These are phyloP conservation scores for Halictus ligatus DNA, from an alignment of 2,888 invertebrate species.

Conservation along the genomic window DNA sequence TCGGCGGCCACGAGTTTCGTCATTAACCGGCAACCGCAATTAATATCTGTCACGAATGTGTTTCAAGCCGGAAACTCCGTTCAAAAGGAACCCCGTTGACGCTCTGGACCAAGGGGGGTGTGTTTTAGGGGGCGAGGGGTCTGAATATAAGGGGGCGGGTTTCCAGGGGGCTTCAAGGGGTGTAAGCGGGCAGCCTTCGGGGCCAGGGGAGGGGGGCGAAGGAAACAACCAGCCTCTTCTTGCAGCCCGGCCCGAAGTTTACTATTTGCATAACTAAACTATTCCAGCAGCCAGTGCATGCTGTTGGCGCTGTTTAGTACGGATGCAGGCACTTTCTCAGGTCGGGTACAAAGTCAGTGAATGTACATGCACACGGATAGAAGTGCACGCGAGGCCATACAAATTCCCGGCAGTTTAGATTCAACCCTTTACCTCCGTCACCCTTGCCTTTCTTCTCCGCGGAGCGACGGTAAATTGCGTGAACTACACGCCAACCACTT, in stretches of 20 bases:
- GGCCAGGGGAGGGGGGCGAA: not conserved
- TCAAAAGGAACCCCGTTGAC: constrained; percentile 39
- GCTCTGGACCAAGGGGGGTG: not conserved
- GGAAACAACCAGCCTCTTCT: constrained; percentile 58
- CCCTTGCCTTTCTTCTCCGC: constrained; percentile 23
- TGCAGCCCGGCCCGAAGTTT: constrained; percentile 57
- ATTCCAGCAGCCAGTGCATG: constrained; percentile 53
- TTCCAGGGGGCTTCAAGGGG: not conserved
- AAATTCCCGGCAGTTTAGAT: constrained; percentile 55
- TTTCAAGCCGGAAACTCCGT: constrained; percentile 29
- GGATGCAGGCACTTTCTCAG: constrained; percentile 59
- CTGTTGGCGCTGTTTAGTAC: constrained; percentile 61
- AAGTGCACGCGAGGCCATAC: constrained; percentile 32
- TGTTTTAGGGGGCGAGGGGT: not conserved
- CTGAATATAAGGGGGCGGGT: not conserved
- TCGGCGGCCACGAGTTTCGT: constrained; percentile 24
- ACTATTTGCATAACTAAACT: constrained; percentile 72
- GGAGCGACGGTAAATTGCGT: constrained; percentile 57
- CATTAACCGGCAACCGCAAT: constrained; percentile 37
- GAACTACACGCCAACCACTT: constrained; percentile 59
- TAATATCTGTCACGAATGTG: constrained; percentile 53
- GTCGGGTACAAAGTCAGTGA: constrained; percentile 44
- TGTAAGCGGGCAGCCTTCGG: constrained; percentile 24
- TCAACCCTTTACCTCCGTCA: constrained; percentile 38
- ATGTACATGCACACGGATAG: constrained; percentile 43